These are phyloP conservation scores for Steinernema hermaphroditum DNA, from an alignment of 2,888 invertebrate genomes.

Conservation along the genomic window DNA sequence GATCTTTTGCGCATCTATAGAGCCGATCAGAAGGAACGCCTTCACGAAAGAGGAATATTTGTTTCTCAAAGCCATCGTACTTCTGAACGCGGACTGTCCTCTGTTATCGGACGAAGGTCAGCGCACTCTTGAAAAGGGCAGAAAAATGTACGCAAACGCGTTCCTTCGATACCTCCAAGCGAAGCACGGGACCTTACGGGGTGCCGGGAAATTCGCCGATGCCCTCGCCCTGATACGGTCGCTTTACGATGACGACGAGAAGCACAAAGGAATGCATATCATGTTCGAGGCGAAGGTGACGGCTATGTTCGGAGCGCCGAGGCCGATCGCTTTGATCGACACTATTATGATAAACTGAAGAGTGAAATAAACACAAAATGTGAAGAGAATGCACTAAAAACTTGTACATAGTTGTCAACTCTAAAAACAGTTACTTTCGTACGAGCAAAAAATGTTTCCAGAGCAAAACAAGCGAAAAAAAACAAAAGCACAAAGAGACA, in stretches of 20 bases:
- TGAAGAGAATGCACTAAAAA: too few species aligned
- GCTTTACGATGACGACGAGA: not conserved
- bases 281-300: not conserved
- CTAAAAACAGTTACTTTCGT: too few species aligned
- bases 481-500: too few species aligned
- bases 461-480: too few species aligned
- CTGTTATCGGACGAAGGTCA: slow-evolving; percentile 1
- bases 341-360: too few species aligned
- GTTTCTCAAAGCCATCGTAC: not conserved
- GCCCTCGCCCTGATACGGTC: not conserved
- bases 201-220: not conserved
- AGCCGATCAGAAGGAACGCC: not conserved
- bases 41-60: not conserved
- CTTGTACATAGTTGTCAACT: too few species aligned
- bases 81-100: not conserved
- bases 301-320: not conserved
- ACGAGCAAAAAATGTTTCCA: too few species aligned
- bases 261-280: not conserved
- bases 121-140: not conserved
- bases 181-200: not conserved
- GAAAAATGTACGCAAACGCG: not conserved
- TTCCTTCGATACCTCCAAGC: not conserved
- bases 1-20: not conserved
- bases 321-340: too few species aligned
- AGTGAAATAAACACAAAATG: too few species aligned